Conservation (phyloP, 2,113 vertebrate genomes). For the Daboia siamensis region DNA sequence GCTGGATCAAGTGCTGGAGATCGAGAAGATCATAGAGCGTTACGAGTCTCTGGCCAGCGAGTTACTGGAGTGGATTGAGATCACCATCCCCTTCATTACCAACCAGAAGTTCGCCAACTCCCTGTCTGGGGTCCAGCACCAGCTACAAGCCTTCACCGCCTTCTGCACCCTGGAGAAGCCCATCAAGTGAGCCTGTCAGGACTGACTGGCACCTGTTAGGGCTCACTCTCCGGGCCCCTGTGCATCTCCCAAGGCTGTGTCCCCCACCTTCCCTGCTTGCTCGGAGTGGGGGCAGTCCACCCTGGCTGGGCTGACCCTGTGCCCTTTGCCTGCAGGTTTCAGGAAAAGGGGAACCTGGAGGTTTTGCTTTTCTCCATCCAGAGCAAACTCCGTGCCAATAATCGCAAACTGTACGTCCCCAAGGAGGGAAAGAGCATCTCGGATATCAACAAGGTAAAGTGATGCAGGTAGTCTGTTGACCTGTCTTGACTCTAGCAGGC, state of each 20-base stretch:
- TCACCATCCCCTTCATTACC: conserved; percentile 84
- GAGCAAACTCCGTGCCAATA: conserved; percentile 92
- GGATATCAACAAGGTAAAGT: conserved; percentile 89
- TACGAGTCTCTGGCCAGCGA: conserved; percentile 86
- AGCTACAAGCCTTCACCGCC: conserved; percentile 91
- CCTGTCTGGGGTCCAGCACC: conserved; percentile 88
- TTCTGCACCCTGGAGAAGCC: conserved; percentile 96
- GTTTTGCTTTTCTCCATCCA: conserved; percentile 97
- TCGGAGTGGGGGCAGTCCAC: not conserved
- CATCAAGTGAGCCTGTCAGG: conserved; percentile 77
- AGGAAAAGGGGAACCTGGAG: conserved; percentile 95
- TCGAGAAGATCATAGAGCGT: conserved; percentile 78
- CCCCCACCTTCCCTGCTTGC: not conserved
- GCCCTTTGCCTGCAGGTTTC: conserved; percentile 75
- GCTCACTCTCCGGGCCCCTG: not conserved
- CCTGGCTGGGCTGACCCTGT: rapidly evolving
- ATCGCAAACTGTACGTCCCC: conserved; percentile 88
- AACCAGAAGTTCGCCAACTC: conserved; percentile 98
- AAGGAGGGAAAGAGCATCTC: conserved; percentile 89
- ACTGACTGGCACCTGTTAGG: too few species aligned
- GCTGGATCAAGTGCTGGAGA: conserved; percentile 87
- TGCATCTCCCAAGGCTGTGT: not conserved
- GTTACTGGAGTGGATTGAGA: conserved; percentile 90
- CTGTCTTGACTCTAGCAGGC: not conserved
- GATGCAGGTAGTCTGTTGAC: rapidly evolving